Evolutionary conservation across 1,140 invertebrate species (phyloP).

Genomic region (Drosophila ohnishii): DNA sequence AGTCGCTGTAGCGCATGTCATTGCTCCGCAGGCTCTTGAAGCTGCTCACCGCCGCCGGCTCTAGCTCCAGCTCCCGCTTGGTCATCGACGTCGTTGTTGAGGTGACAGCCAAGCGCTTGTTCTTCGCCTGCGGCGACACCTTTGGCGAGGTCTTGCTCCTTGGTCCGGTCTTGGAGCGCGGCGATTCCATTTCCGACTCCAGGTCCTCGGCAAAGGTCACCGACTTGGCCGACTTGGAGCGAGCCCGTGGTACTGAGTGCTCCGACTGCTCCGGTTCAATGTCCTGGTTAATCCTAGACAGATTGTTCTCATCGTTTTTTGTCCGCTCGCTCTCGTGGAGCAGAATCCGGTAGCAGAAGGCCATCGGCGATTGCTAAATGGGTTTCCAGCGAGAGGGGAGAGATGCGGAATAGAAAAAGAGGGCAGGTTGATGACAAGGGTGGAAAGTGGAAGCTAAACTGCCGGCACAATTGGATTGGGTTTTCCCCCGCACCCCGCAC

Average conservation of each 20-base stretch:
- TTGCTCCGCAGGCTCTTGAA: slow-evolving; percentile 82
- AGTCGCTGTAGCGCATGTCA: slow-evolving; percentile 76
- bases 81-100: not conserved
- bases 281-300: slow-evolving; percentile 68
- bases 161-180: slow-evolving; percentile 30
- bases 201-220: slow-evolving; percentile 70
- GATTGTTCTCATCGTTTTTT: slow-evolving; percentile 67
- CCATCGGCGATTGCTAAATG: slow-evolving; percentile 74
- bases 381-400: slow-evolving; percentile 3
- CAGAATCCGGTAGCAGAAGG: slow-evolving; percentile 74
- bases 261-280: slow-evolving; percentile 39
- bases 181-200: slow-evolving; percentile 28
- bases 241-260: slow-evolving; percentile 2
- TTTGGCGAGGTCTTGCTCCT: slow-evolving; percentile 31
- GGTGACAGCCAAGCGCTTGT: slow-evolving; percentile 2
- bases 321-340: slow-evolving; percentile 52
- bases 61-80: slow-evolving; percentile 25
- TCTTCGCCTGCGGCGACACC: slow-evolving; percentile 23
- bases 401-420: slow-evolving; percentile 17
- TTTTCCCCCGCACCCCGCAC: not conserved
- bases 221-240: slow-evolving; percentile 44
- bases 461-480: slow-evolving; percentile 56
- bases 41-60: slow-evolving; percentile 46
- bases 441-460: slow-evolving; percentile 44
- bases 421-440: slow-evolving; percentile 40